These are phyloP conservation scores for Lathamus discolor DNA, from an alignment of 2,113 vertebrate genomes.

Conservation along the genomic window DNA sequence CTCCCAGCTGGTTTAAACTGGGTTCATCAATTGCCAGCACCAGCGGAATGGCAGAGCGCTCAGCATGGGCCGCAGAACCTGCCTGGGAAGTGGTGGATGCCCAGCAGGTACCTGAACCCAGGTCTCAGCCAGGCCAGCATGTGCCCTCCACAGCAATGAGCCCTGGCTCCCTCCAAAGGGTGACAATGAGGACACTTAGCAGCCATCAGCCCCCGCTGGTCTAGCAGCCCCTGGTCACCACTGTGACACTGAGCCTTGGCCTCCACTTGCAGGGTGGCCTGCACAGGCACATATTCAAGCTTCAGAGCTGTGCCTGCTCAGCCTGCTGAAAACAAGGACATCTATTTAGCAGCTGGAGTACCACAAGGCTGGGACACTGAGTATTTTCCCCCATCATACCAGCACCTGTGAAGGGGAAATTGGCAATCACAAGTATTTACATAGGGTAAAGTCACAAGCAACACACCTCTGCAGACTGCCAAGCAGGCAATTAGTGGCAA, in stretches of 20 bases:
- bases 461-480: neutral
- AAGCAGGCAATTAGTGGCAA: neutral
- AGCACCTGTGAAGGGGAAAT: neutral
- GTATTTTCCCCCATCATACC: too few species aligned
- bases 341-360: neutral
- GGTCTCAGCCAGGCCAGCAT: rapidly evolving
- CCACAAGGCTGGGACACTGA: neutral
- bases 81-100: rapidly evolving
- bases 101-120: rapidly evolving
- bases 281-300: neutral
- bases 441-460: neutral
- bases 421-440: neutral
- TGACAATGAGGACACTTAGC: neutral
- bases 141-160: neutral
- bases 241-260: neutral
- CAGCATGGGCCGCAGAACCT: neutral
- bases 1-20: neutral
- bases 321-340: rapidly evolving
- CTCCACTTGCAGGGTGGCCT: neutral
- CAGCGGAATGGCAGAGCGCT: neutral
- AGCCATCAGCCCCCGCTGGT: neutral
- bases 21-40: neutral
- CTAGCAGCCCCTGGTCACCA: rapidly evolving
- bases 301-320: neutral
- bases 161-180: neutral